Evolutionary conservation across 2,113 vertebrate genomes (phyloP).

Genomic region (Semnornis frantzii): DNA sequence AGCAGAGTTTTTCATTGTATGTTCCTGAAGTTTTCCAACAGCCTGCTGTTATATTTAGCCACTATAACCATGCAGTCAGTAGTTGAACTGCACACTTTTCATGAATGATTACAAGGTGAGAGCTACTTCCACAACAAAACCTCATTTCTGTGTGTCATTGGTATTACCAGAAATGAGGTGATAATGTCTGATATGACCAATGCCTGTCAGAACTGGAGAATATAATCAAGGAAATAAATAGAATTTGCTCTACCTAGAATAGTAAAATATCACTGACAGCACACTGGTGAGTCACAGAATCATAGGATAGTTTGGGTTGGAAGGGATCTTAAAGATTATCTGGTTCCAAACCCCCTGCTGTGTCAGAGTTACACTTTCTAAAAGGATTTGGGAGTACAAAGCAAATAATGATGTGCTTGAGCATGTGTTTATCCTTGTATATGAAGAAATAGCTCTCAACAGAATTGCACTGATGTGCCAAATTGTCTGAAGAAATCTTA

Average conservation of each 20-base stretch:
- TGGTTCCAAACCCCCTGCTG: not conserved
- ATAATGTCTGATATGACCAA: not conserved
- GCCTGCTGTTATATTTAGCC: not conserved
- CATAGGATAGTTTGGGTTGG: not conserved
- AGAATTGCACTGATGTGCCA: not conserved
- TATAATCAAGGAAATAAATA: not conserved
- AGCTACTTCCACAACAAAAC: not conserved
- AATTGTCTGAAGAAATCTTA: not conserved
- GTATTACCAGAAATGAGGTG: not conserved
- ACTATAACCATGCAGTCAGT: not conserved
- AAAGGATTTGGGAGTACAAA: not conserved
- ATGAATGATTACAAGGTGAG: not conserved
- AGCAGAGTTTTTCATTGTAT: not conserved
- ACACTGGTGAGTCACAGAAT: not conserved
- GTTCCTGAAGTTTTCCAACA: not conserved
- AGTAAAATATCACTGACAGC: not conserved
- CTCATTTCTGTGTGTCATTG: not conserved
- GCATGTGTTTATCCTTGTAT: not conserved
- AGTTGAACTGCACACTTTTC: not conserved
- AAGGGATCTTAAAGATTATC: not conserved
- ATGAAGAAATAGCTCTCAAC: not conserved
- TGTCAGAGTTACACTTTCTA: not conserved
- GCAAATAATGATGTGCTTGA: not conserved
- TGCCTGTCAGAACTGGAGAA: not conserved
- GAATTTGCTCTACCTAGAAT: not conserved